These are phyloP conservation scores for Passerina amoena DNA, from an alignment of 2,113 vertebrate genomes.

Conservation along the genomic window DNA sequence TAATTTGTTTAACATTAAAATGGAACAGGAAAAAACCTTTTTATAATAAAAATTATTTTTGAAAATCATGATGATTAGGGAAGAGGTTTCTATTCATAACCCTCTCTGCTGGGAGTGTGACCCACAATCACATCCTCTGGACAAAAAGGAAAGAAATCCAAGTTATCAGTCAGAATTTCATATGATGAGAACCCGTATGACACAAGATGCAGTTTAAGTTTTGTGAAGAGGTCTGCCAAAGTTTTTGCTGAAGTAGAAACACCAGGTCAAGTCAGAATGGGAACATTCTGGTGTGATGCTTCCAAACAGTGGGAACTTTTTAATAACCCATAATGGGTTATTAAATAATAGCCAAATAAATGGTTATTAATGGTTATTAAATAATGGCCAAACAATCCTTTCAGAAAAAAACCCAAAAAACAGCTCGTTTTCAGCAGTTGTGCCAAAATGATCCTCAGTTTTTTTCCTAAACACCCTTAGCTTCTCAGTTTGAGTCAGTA, in stretches of 20 bases:
- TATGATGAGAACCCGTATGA: background rate
- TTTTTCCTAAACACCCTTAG: background rate
- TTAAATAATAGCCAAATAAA: too few species aligned
- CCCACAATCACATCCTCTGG: background rate
- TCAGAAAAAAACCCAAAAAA: background rate
- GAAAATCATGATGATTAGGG: background rate
- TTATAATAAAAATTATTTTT: background rate
- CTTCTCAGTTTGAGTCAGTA: background rate
- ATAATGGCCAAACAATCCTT: background rate
- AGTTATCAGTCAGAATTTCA: background rate
- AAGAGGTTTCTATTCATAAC: background rate
- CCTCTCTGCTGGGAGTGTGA: background rate
- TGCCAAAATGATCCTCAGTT: background rate
- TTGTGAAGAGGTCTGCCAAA: background rate
- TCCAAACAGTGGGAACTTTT: background rate
- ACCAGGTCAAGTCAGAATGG: background rate
- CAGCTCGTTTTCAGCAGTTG: background rate
- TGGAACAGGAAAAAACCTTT: background rate
- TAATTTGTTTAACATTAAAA: background rate
- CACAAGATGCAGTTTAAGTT: background rate
- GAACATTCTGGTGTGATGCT: background rate
- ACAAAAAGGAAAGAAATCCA: background rate
- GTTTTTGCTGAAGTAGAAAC: background rate
- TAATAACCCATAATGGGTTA: background rate
- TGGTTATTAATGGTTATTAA: too few species aligned